Base-by-base conservation (phyloP, 1,140 invertebrate genomes). In the Dendroctonus valens region DNA sequence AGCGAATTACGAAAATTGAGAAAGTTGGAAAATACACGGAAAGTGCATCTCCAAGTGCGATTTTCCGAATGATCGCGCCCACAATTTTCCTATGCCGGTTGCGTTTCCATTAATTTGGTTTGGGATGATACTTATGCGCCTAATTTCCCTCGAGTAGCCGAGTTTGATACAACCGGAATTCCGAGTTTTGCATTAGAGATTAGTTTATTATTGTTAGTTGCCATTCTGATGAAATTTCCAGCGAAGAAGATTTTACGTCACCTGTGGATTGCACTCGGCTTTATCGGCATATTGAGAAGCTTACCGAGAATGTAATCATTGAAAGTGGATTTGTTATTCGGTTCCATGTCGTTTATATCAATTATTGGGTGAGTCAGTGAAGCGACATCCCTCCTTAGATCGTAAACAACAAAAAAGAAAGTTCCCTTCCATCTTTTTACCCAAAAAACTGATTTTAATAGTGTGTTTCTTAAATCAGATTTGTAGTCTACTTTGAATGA, bases 51-150 rank as follows among this genome's bases (percentile, higher is more conserved):
- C 48, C 59, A 61, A 61, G 59, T 61, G 49, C 26, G 48, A 61
- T 61, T 61, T 61, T 61, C 48, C 59, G 39, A 61, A 41, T 41
- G 49, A 52, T 52, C 12, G 48, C 59, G 12, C 39, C 50, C 39
- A 61, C 48, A 61, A 61, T 61, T 61, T 61, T 51, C 59, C 48
- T 61, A 52, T 61, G 59, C 59, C 48, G 40, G 48, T 14, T 61
- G 59, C 59, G 49, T 61, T 61, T 61, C 52, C 59, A 61, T 61
- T 61, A 61, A 60, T 61, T 61, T 50, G 59, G 50, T 52, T 51
- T 39, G 49, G 48, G 49, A 61, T 52, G 59, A 61, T 61, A 38
- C 59, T 61, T 61, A 61, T 55, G 41, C 38, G 40, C 59, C 49
- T 61, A 61, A 61, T 61, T 61, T 61, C 59, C 59, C 59, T 15